Evolutionary conservation across 1,140 invertebrate species (phyloP), one percentile per base, ranked within the genome.

Genomic region (Penaeus indicus): DNA sequence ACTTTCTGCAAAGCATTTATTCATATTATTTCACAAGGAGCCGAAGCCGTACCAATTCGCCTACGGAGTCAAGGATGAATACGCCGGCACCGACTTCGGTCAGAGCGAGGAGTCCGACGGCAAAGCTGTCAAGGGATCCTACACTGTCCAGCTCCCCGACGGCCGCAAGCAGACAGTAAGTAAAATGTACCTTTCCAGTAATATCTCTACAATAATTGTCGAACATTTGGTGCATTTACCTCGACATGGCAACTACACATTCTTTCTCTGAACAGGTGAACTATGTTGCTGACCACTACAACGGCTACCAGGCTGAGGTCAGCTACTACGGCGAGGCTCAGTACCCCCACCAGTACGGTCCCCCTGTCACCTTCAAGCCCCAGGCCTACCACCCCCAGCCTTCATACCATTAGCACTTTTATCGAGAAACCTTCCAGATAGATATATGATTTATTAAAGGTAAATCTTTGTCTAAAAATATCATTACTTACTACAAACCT

Each of bases 1-100:
- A 54, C 54, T 54, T 54, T 16, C 10, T 54, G 11, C 16, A 16
- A 7, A 13, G 10, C 10, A 54, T 54, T 11, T 8, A 54, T 54
- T 54, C 1, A 11, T 54, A 13, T 16, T 13, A 13, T 54, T 16
- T 54, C 92, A 96, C 88, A 96, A 86, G 84, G 96, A 67, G 96
- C 62, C 85, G 10, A 89, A 77, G 90, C 93, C 92, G 19, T 92
- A 92, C 90, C 90, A 91, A 18, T 92, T 92, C 89, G 89, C 91
- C 47, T 92, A 92, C 79, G 91, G 85, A 27, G 92, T 92, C 22
- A 91, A 92, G 63, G 92, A 92, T 82, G 89, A 91, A n/a, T 91
- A 92, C 85, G 89, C 89, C 21, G 92, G 92, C 13, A 89, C 92
- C 75, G 91, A 92, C 61, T 92, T 92, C 84, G 91, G 91, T 25